Base-by-base conservation (phyloP, 2,797 vertebrate species). In the Cynopterus sphinx region DNA sequence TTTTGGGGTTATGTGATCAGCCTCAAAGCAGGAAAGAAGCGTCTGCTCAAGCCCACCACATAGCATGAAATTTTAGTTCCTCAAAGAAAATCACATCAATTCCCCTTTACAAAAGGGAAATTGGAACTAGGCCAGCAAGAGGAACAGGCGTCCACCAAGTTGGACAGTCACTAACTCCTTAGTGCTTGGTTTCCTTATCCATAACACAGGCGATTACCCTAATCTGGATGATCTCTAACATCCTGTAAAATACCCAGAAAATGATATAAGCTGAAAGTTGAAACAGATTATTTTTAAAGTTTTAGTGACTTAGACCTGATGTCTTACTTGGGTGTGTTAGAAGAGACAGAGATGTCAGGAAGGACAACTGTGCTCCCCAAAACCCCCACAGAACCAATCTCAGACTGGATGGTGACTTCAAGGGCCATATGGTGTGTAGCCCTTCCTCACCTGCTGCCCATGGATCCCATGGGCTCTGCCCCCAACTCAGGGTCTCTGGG, bases 221-320 rank as follows among this genome's bases (percentile, higher is more conserved):
- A 7, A 2, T 36, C 22, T 46, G 5, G 24, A 31, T 5, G 31
- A 59, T 53, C 22, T 49, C 74, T 65, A 94, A 78, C 85, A 87
- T 79, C 55, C 63, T 75, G 36, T 21, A 36, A 87, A 75, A 68
- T 57, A 46, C 16, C 11, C n/a, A 22, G 53, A 78, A 41, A 86
- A 33, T 83, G 19, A 22, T 65, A 65, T 24, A 41, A 70, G 46
- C 33, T 65, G 65, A 91, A 89, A 75, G 4, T 2, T 77, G 39
- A 65, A 83, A 83, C 17, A 36, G 19, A 43, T 78, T 33, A 43
- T 46, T 57, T 6, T 13, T 7, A 71, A 67, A 43, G 22, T 65
- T 82, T 74, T 71, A 59, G n/a, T 83, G 65, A 78, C n/a, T 86
- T 65, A 57, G 28, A 86, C 7, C 9, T 79, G 75, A 85, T 70